Base-by-base conservation (phyloP, 2,888 invertebrate species). In the Drosophila phalerata region DNA sequence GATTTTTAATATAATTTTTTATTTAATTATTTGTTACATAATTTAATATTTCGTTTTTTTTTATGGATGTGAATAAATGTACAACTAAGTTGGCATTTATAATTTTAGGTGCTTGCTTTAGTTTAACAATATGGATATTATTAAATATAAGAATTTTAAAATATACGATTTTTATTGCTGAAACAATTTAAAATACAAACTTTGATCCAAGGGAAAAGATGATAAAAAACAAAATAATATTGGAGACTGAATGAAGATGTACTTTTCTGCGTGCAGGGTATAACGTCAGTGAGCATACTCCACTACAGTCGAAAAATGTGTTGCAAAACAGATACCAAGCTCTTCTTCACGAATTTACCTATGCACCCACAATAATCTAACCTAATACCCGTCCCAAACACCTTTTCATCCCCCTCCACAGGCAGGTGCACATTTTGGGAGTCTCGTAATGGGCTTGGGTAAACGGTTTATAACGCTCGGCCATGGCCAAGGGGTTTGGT, bases 371-470 rank as follows among this genome's bases (percentile, higher is more conserved):
- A 30, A 48, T 11, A 30, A 30, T 11, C 13, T 19, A 11, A 19
- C 42, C 19, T 42, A 22, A 42, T 13, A 42, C 19, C 19, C 42
- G 19, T 13, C 22, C 19, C 11, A 42, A 13, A 13, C 15, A 10
- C 1, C 0, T 9, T 9, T 11, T n/a, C 11, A 5, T 15, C 2
- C 37, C 28, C 13, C 19, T 19, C 15, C 4, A 40, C 22, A 19
- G 42, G 2, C 42, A 19, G 30, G 17, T 43, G 52, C 53, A 57
- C n/a, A 47, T 34, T 63, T 47, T 28, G 45, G 40, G 8, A 30
- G 22, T 40, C 42, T 37, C 37, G 34, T 5, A 53, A 61, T 65
- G 60, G 77, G 58, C 60, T 48, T 32, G 64, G 60, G 30, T 40
- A 13, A 71, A 71, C 34, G 72, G 43, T 22, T 43, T 53, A 55